Base-by-base conservation (phyloP, 2,113 vertebrate species). In the Nibea coibor region DNA sequence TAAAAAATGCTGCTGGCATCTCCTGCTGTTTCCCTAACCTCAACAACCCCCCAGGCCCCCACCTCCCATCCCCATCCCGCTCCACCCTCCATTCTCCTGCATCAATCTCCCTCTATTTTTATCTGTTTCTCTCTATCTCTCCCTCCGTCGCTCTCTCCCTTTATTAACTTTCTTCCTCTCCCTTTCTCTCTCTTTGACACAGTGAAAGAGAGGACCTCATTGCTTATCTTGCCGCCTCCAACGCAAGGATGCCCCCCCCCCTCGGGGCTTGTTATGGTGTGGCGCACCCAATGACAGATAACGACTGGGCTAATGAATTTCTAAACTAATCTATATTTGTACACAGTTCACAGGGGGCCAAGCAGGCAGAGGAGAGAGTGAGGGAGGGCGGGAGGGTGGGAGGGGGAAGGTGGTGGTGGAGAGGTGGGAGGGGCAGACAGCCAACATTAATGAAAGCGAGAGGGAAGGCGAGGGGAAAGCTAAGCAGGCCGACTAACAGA, bases 271-370 rank as follows among this genome's bases (percentile, higher is more conserved):
- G 90, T 93, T 93, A 93, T 86, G 77, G 80, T 81, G 81, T 85
- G 82, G 81, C 75, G 31, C 82, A 81, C 58, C 79, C 90, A 92
- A 81, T 91, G 91, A 84, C 87, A 92, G 92, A 92, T 93, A 94
- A 94, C 78, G 84, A 92, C 86, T 77, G 67, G 72, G 81, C 90
- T 94, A 92, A 93, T 93, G 90, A 92, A 94, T 94, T 94, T 94
- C 90, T 88, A 90, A 93, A 89, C 88, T 85, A 94, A 94, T 94
- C 91, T 94, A 91, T 94, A 93, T 92, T 93, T 89, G 86, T 88
- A 81, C 84, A 91, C 87, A 86, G 82, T 91, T 91, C 88, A 88
- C 76, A 84, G 87, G 88, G 76, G 89, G 66, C 77, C 86, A 82
- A 63, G 47, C 63, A 79, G 71, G 72, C 78, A 80, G 51, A 26